Evolutionary conservation across 2,797 vertebrate genomes (phyloP).

Genomic region (Phataginus tetradactyla): DNA sequence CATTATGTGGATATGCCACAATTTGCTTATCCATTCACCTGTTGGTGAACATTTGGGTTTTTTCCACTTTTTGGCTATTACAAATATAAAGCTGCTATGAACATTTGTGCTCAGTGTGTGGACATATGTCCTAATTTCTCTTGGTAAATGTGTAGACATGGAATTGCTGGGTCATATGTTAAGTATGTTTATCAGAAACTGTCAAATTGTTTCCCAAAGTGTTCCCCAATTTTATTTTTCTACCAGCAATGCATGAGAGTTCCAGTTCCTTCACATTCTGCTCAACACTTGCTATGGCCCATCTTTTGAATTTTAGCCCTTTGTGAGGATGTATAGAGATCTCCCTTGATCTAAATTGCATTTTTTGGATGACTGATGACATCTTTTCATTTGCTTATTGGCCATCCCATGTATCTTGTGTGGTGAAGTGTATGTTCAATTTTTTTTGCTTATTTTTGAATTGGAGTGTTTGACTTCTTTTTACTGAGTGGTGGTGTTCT

Average conservation of each 20-base stretch:
- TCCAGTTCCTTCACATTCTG: background rate
- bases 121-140: background rate
- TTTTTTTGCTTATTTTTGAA: background rate
- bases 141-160: background rate
- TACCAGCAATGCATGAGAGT: background rate
- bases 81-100: background rate
- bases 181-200: background rate
- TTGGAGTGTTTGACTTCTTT: background rate
- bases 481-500: background rate
- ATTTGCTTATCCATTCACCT: background rate
- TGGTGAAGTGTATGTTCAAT: background rate
- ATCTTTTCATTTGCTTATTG: background rate
- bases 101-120: background rate
- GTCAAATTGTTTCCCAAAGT: background rate
- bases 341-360: background rate
- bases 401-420: background rate
- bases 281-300: background rate
- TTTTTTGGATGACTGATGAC: background rate
- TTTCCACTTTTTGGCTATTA: background rate
- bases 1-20: background rate
- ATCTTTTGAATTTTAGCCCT: background rate
- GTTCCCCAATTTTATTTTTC: background rate
- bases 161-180: background rate
- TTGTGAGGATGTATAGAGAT: background rate
- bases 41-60: background rate